Conservation (phyloP, 2,888 invertebrate genomes). For the Prosapia bicincta region DNA sequence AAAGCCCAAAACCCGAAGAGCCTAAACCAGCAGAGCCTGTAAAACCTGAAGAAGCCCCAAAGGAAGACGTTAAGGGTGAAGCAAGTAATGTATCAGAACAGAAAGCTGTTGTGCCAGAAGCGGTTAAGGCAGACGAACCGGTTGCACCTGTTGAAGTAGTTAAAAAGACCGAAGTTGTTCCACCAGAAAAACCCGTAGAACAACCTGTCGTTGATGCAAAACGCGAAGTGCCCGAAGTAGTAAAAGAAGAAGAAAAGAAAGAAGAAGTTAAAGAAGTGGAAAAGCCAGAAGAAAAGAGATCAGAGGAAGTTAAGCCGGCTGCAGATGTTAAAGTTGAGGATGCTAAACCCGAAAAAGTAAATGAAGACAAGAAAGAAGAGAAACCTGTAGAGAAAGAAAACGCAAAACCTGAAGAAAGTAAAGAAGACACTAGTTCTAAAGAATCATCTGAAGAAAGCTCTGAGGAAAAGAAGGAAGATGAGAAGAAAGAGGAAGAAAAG, state of each 20-base stretch:
- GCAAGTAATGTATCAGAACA: neutral
- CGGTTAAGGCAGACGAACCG: neutral
- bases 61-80: slow-evolving; percentile 7
- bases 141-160: slow-evolving; percentile 1
- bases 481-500: slow-evolving; percentile 29
- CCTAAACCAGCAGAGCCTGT: slow-evolving; percentile 33
- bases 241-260: slow-evolving; percentile 42
- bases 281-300: slow-evolving; percentile 35
- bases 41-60: slow-evolving; percentile 37
- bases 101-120: slow-evolving; percentile 8
- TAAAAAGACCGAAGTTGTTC: neutral
- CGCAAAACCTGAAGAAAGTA: slow-evolving; percentile 43
- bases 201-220: neutral
- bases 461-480: slow-evolving; percentile 32
- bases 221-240: slow-evolving; percentile 6
- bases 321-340: slow-evolving; percentile 35
- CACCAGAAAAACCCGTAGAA: slow-evolving; percentile 2
- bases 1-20: slow-evolving; percentile 30
- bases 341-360: slow-evolving; percentile 31
- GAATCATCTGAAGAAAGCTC: slow-evolving; percentile 33
- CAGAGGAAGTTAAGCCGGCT: slow-evolving; percentile 31
- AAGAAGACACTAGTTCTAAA: slow-evolving; percentile 32
- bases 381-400: slow-evolving; percentile 27
- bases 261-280: slow-evolving; percentile 44
- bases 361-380: slow-evolving; percentile 21